Conservation (phyloP, 1,140 invertebrate genomes). For the Ptiloglossa arizonensis region DNA sequence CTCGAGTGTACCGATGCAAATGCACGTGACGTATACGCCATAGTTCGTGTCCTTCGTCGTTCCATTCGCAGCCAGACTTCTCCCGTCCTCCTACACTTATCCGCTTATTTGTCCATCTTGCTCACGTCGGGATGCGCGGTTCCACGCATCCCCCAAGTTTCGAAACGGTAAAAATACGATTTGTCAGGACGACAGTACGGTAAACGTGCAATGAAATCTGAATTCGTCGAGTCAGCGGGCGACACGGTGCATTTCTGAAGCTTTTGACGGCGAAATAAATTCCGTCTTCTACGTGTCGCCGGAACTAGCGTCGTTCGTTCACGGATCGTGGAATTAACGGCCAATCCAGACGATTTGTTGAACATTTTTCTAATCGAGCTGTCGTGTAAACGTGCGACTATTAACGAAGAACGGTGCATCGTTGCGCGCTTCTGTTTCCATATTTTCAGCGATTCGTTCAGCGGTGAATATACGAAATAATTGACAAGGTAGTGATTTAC, state of each 20-base stretch:
- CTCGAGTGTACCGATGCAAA: conserved; percentile 31
- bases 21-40: conserved; percentile 18
- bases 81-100: background rate
- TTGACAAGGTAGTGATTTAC: too few relatives aligned
- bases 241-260: conserved; percentile 14
- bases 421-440: too few relatives aligned
- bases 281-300: background rate
- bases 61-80: too few relatives aligned
- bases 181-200: conserved; percentile 40
- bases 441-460: too few relatives aligned
- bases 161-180: conserved; percentile 43
- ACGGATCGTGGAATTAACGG: background rate
- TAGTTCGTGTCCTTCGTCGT: too few relatives aligned
- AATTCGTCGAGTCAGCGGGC: conserved; percentile 8
- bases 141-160: conserved; percentile 12
- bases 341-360: too few relatives aligned
- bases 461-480: too few relatives aligned
- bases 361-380: too few relatives aligned
- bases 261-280: conserved; percentile 36
- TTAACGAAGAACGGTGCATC: too few relatives aligned
- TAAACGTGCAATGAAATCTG: conserved; percentile 51
- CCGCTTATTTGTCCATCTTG: background rate
- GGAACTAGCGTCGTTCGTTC: background rate
- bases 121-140: background rate
- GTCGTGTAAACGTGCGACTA: too few relatives aligned